A percentile compares a stretch with the other conserved stretches of the same genome.
Conservation (phyloP, 2,888 invertebrate species). For the Hetaerina titia region DNA sequence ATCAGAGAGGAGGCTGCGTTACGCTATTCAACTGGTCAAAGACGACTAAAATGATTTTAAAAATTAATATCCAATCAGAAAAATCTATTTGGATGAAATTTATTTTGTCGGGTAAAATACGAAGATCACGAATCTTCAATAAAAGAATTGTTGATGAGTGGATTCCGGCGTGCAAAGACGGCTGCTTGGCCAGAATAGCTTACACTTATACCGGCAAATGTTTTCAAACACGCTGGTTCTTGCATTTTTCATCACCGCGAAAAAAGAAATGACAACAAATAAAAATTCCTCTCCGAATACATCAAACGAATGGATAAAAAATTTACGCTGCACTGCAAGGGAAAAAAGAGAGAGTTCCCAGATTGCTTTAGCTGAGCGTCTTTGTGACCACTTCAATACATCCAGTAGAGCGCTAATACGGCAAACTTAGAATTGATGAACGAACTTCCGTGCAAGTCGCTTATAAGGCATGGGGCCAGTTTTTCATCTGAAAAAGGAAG, state of each 20-base stretch:
- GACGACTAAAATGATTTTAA: too few species aligned
- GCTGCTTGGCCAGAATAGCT: background rate
- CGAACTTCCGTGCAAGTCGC: background rate
- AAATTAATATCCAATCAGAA: too few species aligned
- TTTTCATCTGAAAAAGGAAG: background rate
- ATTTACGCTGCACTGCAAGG: background rate
- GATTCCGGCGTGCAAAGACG: background rate
- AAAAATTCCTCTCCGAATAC: background rate
- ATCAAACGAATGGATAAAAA: slow-evolving; percentile 24
- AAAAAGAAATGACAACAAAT: background rate
- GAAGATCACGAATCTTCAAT: too few species aligned
- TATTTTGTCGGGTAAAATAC: too few species aligned
- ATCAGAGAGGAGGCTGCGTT: too few species aligned
- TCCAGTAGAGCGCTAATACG: background rate
- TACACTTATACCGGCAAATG: background rate
- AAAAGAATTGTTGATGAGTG: background rate
- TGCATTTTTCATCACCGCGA: background rate
- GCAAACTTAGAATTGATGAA: background rate
- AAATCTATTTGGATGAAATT: too few species aligned
- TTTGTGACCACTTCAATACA: background rate
- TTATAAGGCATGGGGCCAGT: background rate
- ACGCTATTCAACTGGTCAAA: too few species aligned
- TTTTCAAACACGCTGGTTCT: background rate
- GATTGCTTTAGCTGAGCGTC: background rate
- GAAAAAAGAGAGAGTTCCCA: background rate